Conservation (phyloP, 2,797 vertebrate genomes). For the Cossypha heuglini region DNA sequence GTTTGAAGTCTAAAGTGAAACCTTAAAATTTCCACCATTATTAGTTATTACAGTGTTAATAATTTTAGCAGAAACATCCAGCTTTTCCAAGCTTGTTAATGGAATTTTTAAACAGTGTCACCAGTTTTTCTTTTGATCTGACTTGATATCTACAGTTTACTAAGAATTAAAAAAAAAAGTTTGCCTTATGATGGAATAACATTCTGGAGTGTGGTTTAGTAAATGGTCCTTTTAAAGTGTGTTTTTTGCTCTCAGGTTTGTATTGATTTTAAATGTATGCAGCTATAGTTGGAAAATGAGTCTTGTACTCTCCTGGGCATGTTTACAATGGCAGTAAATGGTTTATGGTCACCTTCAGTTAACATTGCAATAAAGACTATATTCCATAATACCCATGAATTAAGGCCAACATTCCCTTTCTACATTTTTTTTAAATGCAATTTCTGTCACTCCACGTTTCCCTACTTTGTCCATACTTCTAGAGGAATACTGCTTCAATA, state of each 20-base stretch:
- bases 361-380: not conserved
- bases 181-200: not conserved
- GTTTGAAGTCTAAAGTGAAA: not conserved
- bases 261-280: not conserved
- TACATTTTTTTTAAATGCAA: not conserved
- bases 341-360: not conserved
- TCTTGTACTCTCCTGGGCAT: not conserved
- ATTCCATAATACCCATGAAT: not conserved
- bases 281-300: not conserved
- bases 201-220: not conserved
- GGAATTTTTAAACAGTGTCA: not conserved
- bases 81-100: not conserved
- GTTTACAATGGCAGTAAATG: not conserved
- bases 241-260: not conserved
- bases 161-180: not conserved
- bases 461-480: not conserved
- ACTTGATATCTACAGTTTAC: not conserved
- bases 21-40: not conserved
- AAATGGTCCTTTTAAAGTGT: not conserved
- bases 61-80: slow-evolving; percentile 15
- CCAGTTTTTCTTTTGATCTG: not conserved
- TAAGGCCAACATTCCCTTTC: not conserved
- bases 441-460: not conserved
- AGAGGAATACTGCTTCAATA: not conserved
- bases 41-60: not conserved